Evolutionary conservation across 2,113 vertebrate species (phyloP).

Genomic region (Jaculus jaculus): DNA sequence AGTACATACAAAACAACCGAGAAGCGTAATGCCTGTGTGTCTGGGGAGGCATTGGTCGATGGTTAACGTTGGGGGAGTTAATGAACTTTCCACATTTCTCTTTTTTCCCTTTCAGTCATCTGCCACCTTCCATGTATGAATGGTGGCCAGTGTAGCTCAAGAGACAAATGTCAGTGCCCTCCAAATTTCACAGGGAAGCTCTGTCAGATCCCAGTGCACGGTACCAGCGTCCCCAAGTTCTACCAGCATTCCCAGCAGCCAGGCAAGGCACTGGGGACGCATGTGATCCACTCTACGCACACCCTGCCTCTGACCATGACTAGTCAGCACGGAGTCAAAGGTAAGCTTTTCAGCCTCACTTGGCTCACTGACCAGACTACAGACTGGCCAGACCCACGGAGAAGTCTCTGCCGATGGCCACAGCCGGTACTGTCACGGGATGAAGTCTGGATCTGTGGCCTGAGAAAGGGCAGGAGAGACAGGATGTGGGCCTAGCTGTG

Average conservation of each 20-base stretch:
- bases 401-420: background rate
- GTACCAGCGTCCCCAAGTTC: conserved; percentile 82
- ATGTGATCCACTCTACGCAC: conserved; percentile 95
- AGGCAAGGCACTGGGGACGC: conserved; percentile 86
- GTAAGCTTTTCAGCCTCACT: conserved; percentile 82
- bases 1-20: too few species aligned
- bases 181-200: conserved; percentile 97
- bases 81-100: conserved; percentile 52
- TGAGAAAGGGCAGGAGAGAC: background rate
- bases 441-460: background rate
- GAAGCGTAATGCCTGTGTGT: background rate
- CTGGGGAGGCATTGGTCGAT: background rate
- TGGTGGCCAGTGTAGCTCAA: conserved; percentile 95
- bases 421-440: background rate
- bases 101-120: conserved; percentile 90
- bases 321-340: conserved; percentile 91
- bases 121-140: conserved; percentile 99
- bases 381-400: background rate
- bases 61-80: conserved; percentile 32
- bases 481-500: background rate
- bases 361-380: background rate
- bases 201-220: conserved; percentile 93
- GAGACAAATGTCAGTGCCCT: conserved; percentile 98
- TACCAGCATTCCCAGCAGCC: conserved; percentile 85
- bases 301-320: conserved; percentile 95